Evolutionary conservation across 1,140 invertebrate genomes (phyloP).

Genomic region (Procambarus clarkii): DNA sequence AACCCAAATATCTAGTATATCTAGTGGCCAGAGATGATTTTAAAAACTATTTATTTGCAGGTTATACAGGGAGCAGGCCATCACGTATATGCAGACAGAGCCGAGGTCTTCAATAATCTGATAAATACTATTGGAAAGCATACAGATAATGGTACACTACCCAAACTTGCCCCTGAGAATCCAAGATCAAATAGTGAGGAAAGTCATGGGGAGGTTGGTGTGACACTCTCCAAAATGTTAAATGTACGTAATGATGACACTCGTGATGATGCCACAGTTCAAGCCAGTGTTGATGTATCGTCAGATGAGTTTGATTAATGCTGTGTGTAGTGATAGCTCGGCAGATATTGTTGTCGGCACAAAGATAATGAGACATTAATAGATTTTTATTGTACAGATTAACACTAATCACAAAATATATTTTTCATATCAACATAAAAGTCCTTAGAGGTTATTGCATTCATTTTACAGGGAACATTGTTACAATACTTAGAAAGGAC

Average conservation of each 20-base stretch:
- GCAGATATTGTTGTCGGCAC: too few relatives aligned
- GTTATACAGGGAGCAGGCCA: slow-evolving; percentile 87
- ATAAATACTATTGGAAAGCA: slow-evolving; percentile 84
- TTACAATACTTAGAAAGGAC: too few relatives aligned
- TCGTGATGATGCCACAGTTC: slow-evolving; percentile 2
- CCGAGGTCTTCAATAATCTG: slow-evolving; percentile 90
- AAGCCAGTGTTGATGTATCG: background rate
- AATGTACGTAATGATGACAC: slow-evolving; percentile 42
- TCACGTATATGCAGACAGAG: slow-evolving; percentile 95
- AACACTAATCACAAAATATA: too few relatives aligned
- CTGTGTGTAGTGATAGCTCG: too few relatives aligned
- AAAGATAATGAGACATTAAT: too few relatives aligned
- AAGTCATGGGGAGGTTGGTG: background rate
- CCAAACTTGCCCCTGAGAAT: background rate
- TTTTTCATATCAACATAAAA: too few relatives aligned
- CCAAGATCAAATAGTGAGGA: background rate
- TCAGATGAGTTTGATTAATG: background rate
- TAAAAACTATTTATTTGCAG: background rate
- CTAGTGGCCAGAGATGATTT: too few relatives aligned
- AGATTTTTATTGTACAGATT: too few relatives aligned
- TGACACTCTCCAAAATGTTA: slow-evolving; percentile 37
- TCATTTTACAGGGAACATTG: too few relatives aligned
- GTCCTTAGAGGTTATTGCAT: too few relatives aligned
- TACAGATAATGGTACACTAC: slow-evolving; percentile 74
- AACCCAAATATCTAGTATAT: too few relatives aligned